Base-by-base conservation (phyloP, 2,888 invertebrate genomes). In the Oxyteleia sp. region DNA sequence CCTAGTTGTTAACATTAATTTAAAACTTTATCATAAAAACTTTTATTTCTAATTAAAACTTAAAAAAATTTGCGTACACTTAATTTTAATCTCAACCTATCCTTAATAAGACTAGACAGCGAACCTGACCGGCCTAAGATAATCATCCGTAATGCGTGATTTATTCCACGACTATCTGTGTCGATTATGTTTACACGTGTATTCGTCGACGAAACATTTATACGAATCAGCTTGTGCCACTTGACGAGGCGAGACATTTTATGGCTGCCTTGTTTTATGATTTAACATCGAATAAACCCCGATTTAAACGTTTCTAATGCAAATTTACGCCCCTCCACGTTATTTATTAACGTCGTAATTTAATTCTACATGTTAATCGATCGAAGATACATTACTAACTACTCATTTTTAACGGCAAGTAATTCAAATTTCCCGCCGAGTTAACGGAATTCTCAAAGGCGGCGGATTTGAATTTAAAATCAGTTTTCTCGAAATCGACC, bases 161-260 rank as follows among this genome's bases (percentile, higher is more conserved):
- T 82, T 78, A 82, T 78, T 78, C 66, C 61, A 26, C 66, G 71
- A 38, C 71, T n/a, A n/a, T n/a, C n/a, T n/a, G n/a, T n/a, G n/a
- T n/a, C n/a, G n/a, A n/a, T n/a, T n/a, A n/a, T n/a, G n/a, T n/a
- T n/a, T n/a, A n/a, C n/a, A n/a, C n/a, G n/a, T n/a, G n/a, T n/a
- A n/a, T n/a, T n/a, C n/a, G n/a, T n/a, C n/a, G n/a, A n/a, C n/a
- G n/a, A n/a, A n/a, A n/a, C n/a, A n/a, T n/a, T n/a, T n/a, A n/a
- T n/a, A n/a, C 57, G 76, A 82, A 76, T 82, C 75, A 76, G 59
- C 51, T 45, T n/a, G n/a, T n/a, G n/a, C n/a, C n/a, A n/a, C n/a
- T n/a, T n/a, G n/a, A n/a, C n/a, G n/a, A n/a, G n/a, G n/a, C n/a
- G n/a, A n/a, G 43, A 66, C 74, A 32, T 81, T 81, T 81, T 61